phyloP scores from a whole-genome alignment of 2,797 vertebrate species.

The Sebastes minor region DNA sequence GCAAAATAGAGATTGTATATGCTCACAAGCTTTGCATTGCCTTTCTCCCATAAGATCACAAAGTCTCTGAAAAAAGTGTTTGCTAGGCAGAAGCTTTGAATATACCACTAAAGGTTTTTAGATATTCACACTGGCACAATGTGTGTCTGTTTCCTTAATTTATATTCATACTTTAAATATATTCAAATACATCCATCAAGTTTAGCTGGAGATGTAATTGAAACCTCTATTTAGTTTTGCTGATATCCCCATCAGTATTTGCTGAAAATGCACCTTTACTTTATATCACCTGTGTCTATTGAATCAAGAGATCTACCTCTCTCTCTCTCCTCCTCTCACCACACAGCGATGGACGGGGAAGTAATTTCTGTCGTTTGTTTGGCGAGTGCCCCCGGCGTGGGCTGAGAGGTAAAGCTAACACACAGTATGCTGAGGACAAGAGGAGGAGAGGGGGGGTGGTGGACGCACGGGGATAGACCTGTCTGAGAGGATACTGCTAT shows the following conservation, averaged over 20 bases:
- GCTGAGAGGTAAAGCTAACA: constrained; percentile 58
- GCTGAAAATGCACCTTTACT: not conserved
- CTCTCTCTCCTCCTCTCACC: constrained; percentile 12
- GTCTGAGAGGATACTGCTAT: constrained; percentile 78
- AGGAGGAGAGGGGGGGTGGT: constrained; percentile 40
- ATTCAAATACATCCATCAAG: not conserved
- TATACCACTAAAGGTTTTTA: not conserved
- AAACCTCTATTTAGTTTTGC: not conserved
- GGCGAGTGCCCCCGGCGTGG: constrained; percentile 31
- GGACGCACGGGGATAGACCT: constrained; percentile 44
- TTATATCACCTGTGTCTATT: constrained; percentile 50
- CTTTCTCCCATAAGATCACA: not conserved
- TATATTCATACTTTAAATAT: not conserved
- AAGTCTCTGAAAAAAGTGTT: not conserved
- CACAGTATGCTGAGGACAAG: constrained; percentile 7
- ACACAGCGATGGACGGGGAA: constrained; percentile 48
- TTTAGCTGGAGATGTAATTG: not conserved
- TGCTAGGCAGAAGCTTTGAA: not conserved
- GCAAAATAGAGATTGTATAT: not conserved
- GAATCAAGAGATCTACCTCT: constrained; percentile 14
- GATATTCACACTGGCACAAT: not conserved
- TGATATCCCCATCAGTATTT: not conserved
- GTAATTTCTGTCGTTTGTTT: constrained; percentile 63
- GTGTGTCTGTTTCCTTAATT: not conserved
- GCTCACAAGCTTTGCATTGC: not conserved